Conservation (phyloP, 2,113 vertebrate species). For the Quiscalus mexicanus region DNA sequence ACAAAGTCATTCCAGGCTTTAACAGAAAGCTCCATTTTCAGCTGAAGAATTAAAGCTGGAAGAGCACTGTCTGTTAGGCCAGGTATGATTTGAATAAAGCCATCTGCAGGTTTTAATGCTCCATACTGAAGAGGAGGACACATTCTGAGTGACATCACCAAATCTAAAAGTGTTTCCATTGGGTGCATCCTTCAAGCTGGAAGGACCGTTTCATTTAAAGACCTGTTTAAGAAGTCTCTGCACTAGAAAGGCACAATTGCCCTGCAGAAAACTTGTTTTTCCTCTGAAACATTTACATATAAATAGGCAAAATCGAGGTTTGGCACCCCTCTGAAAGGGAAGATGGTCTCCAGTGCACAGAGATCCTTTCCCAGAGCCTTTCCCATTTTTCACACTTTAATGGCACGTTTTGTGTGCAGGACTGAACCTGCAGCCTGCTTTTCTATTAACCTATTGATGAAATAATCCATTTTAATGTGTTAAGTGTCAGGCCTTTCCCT, state of each 20-base stretch:
- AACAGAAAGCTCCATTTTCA: not conserved
- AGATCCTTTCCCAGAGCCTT: not conserved
- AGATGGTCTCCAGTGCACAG: not conserved
- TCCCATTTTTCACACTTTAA: constrained; percentile 63
- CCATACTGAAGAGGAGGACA: not conserved
- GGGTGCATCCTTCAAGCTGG: not conserved
- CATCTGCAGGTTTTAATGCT: not conserved
- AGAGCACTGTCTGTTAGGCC: not conserved
- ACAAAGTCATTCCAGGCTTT: not conserved
- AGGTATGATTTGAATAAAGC: not conserved
- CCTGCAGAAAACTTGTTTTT: constrained; percentile 12
- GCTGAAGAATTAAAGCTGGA: not conserved
- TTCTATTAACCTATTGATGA: constrained; percentile 80
- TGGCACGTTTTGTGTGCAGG: constrained; percentile 32
- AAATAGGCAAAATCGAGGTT: constrained; percentile 63
- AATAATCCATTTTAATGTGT: constrained; percentile 73
- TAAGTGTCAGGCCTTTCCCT: constrained; percentile 53
- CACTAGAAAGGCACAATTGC: not conserved
- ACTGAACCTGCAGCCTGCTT: constrained; percentile 56
- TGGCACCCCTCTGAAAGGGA: not conserved
- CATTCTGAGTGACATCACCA: not conserved
- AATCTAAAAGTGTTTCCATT: not conserved
- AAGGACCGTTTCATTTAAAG: not conserved
- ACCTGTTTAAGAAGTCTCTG: not conserved
- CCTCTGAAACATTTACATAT: constrained; percentile 75